Base-by-base conservation (phyloP, 2,797 vertebrate genomes). In the Cuniculus paca region DNA sequence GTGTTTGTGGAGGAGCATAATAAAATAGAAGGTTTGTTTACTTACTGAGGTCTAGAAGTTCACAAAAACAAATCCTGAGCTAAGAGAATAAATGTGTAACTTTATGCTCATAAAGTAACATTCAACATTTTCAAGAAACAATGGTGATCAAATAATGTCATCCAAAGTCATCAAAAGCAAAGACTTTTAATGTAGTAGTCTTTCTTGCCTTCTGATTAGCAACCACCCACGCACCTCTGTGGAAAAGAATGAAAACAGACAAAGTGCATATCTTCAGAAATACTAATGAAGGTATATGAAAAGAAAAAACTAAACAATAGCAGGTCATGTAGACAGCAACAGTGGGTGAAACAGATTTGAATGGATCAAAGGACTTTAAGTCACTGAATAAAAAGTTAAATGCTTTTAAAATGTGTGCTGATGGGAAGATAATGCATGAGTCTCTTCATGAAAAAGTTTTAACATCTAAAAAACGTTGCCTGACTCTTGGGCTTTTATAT, bases 21-120 rank as follows among this genome's bases (percentile, higher is more conserved):
- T 34, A 95, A 89, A 94, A 70, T 54, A 75, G 48, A 81, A 78
- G 31, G 45, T 34, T 95, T 89, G 56, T 82, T 81, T 96, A 77
- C 17, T 81, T 88, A 77, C 2, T 0, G 0, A 70, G 17, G 19
- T 65, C 60, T 83, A 89, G 78, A 94, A 94, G 48, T 81, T 92
- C 78, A 81, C 31, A 86, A 70, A 85, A 96, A 92, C 39, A 94
- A 56, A 65, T 72, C 58, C 78, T 90, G 39, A 92, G 45, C 20
- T 93, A 83, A 95, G 63, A 86, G 52, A 92, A 80, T 79, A 75
- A 58, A 34, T 63, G 24, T 14, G 26, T 81, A 77, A 39, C 4
- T 82, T 84, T 68, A 58, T 60, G 20, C 31, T 95, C 82, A 75
- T 83, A 58, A 75, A 80, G 50, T 83, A 75, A 88, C 5, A 68